These are phyloP conservation scores for Tychaedon coryphoeus DNA, from an alignment of 2,113 vertebrate species.

Conservation along the genomic window DNA sequence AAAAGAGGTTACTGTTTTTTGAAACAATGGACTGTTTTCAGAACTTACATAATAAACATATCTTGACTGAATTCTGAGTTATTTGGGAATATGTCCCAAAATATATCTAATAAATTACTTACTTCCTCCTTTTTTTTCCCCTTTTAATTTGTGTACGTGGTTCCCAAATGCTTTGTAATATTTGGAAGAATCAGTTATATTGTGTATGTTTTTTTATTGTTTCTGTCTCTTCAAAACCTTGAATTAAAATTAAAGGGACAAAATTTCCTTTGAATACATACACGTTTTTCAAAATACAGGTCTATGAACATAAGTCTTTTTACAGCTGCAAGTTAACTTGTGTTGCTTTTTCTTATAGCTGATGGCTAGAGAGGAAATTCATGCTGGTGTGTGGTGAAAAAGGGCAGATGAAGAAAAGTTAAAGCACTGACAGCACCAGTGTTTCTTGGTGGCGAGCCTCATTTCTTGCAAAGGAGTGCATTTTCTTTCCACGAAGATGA, in stretches of 20 bases:
- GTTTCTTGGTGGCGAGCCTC: neutral
- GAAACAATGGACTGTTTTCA: neutral
- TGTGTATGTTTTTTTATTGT: neutral
- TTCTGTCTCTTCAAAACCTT: neutral
- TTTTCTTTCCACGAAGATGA: neutral
- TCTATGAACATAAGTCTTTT: neutral
- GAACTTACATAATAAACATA: neutral
- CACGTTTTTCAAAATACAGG: neutral
- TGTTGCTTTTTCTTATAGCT: neutral
- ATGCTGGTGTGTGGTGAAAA: neutral
- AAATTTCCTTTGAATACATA: neutral
- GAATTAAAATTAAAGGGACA: neutral
- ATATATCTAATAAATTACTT: neutral
- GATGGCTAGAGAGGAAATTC: neutral
- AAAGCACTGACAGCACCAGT: neutral
- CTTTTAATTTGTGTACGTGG: fast-evolving
- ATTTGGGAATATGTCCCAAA: neutral
- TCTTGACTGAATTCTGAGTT: neutral
- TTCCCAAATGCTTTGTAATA: neutral
- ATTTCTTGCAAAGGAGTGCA: neutral
- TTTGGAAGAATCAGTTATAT: neutral
- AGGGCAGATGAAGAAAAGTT: neutral
- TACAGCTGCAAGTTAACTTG: neutral
- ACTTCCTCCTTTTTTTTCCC: fast-evolving
- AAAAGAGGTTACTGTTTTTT: neutral